A percentile compares a stretch with the other conserved stretches of the same genome.
Evolutionary conservation across 1,140 invertebrate genomes (phyloP).

Genomic region (Nylanderia fulva): DNA sequence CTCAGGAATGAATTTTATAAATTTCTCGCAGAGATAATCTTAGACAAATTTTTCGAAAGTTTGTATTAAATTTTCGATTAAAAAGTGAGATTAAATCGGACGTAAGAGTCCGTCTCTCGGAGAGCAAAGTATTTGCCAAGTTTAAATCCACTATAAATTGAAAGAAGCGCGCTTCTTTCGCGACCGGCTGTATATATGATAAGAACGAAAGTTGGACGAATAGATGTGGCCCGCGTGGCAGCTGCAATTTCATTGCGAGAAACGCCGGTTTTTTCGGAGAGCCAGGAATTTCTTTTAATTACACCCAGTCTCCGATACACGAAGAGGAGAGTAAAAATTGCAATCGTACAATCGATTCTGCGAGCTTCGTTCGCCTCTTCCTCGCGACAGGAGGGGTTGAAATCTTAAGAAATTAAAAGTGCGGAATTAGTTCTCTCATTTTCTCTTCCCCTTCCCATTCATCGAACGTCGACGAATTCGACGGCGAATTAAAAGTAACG

Average conservation of each 20-base stretch:
- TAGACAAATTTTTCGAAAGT: slow-evolving; percentile 3
- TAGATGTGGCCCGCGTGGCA: not conserved
- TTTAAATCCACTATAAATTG: slow-evolving; percentile 48
- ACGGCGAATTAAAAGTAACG: slow-evolving; percentile 41
- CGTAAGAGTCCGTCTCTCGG: not conserved
- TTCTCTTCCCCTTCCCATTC: not conserved
- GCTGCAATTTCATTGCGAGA: slow-evolving; percentile 59
- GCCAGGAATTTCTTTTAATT: slow-evolving; percentile 67
- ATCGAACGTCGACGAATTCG: slow-evolving; percentile 28
- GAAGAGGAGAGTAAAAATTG: slow-evolving; percentile 49
- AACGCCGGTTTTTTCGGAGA: not conserved
- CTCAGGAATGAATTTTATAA: not conserved
- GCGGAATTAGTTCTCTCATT: slow-evolving; percentile 61
- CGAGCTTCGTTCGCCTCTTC: not conserved
- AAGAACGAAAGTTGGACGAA: slow-evolving; percentile 11
- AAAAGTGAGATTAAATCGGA: slow-evolving; percentile 6
- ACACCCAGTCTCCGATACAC: slow-evolving; percentile 36
- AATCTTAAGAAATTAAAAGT: slow-evolving; percentile 65
- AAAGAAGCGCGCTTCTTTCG: not conserved
- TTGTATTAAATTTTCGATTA: slow-evolving; percentile 35
- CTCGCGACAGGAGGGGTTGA: not conserved
- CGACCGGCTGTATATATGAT: not conserved
- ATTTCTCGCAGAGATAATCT: not conserved
- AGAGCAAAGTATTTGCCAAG: slow-evolving; percentile 5
- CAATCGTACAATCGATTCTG: slow-evolving; percentile 46